These are phyloP conservation scores for Oceanodroma tethys DNA, from an alignment of 2,113 vertebrate genomes.

Conservation along the genomic window DNA sequence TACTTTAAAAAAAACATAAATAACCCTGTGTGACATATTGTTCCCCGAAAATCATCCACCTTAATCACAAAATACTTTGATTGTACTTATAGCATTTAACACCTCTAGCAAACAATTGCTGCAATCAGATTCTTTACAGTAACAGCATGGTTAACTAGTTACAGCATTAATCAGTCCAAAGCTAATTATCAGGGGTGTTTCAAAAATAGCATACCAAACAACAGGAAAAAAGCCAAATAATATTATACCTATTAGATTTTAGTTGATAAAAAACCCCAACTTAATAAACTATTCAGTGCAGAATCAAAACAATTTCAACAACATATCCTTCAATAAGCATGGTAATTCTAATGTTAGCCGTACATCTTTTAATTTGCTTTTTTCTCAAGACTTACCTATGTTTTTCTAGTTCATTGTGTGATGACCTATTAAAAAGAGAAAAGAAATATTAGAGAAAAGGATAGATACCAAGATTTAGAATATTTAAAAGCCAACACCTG, in stretches of 20 bases:
- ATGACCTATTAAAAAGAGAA: conserved; percentile 85
- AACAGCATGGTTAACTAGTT: not conserved
- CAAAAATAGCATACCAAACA: not conserved
- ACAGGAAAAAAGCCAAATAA: not conserved
- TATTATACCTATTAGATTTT: not conserved
- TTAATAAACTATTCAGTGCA: not conserved
- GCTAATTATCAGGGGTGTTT: not conserved
- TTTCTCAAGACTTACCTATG: conserved; percentile 85
- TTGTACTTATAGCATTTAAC: not conserved
- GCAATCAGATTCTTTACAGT: not conserved
- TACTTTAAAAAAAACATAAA: conserved; percentile 26
- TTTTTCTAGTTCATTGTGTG: conserved; percentile 98
- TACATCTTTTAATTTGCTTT: not conserved
- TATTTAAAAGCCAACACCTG: not conserved
- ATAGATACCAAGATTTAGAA: not conserved
- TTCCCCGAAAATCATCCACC: not conserved
- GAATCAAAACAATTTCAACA: not conserved
- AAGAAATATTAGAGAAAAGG: conserved; percentile 25
- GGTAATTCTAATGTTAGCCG: not conserved
- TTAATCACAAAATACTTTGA: not conserved
- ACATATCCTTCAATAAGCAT: not conserved
- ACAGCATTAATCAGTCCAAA: not conserved
- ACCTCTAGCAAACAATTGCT: conserved; percentile 2
- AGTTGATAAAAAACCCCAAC: not conserved
- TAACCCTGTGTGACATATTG: not conserved